Evolutionary conservation across 37 sponge, comb jelly and placozoan genomes (phyloP).

Genomic region (Ephydatia muelleri): DNA sequence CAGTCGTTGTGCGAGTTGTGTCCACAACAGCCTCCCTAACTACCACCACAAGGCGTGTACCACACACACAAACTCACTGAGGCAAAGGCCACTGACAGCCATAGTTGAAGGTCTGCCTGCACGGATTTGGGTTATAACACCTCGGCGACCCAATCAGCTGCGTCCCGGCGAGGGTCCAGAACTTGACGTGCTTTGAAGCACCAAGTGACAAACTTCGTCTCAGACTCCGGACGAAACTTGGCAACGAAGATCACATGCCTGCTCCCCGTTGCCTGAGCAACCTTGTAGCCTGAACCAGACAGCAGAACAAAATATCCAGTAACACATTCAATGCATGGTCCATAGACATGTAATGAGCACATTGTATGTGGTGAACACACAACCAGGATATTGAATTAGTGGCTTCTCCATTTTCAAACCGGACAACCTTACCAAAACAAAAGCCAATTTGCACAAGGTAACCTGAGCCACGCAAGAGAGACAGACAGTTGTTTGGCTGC

Average conservation of each 20-base stretch:
- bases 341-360: not conserved
- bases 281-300: slow-evolving; percentile 50
- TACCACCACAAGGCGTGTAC: too few relatives aligned
- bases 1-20: not conserved
- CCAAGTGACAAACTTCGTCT: slow-evolving; percentile 87
- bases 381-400: not conserved
- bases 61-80: slow-evolving; percentile 56
- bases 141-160: slow-evolving; percentile 74
- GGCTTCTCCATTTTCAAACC: not conserved
- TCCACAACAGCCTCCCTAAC: slow-evolving; percentile 1
- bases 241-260: slow-evolving; percentile 70
- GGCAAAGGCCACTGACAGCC: slow-evolving; percentile 93
- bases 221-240: slow-evolving; percentile 91
- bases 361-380: not conserved
- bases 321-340: not conserved
- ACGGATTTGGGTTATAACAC: slow-evolving; percentile 49
- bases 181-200: slow-evolving; percentile 93
- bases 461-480: not conserved
- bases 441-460: not conserved
- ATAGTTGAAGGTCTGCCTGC: slow-evolving; percentile 77
- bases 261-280: slow-evolving; percentile 60
- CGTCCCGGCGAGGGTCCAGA: slow-evolving; percentile 93
- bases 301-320: not conserved
- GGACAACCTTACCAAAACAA: not conserved
- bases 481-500: not conserved